These are phyloP conservation scores for Zaprionus davidi DNA, from an alignment of 1,140 invertebrate species.

Conservation along the genomic window DNA sequence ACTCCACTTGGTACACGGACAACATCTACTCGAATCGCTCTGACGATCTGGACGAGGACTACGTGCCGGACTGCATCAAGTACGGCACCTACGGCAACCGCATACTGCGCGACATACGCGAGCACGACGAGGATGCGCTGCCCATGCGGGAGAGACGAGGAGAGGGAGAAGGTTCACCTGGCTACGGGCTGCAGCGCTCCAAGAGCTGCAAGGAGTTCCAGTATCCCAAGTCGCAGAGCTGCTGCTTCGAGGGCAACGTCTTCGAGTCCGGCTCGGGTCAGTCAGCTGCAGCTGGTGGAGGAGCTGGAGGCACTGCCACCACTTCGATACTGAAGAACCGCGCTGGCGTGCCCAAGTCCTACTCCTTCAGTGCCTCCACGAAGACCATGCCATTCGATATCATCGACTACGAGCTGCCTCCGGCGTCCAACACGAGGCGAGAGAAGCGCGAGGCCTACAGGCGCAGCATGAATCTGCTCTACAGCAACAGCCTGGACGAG, in stretches of 20 bases:
- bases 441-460: constrained; percentile 77
- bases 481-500: constrained; percentile 75
- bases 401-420: constrained; percentile 81
- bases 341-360: constrained; percentile 79
- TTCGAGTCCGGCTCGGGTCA: constrained; percentile 51
- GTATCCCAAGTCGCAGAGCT: constrained; percentile 83
- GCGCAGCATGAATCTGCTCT: constrained; percentile 68
- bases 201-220: constrained; percentile 83
- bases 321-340: constrained; percentile 78
- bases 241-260: constrained; percentile 78
- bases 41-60: constrained; percentile 81
- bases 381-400: constrained; percentile 83
- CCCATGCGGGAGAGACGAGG: constrained; percentile 61
- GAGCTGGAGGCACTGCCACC: constrained; percentile 1
- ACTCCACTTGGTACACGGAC: constrained; percentile 84
- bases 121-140: constrained; percentile 66
- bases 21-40: constrained; percentile 85
- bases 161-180: constrained; percentile 75
- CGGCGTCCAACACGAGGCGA: constrained; percentile 59
- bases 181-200: constrained; percentile 75
- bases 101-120: constrained; percentile 71
- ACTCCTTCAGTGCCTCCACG: constrained; percentile 78
- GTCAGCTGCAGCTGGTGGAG: constrained; percentile 21
- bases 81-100: constrained; percentile 76
- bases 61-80: constrained; percentile 78